phyloP scores from a whole-genome alignment of 2,113 vertebrate genomes.

The Laterallus jamaicensis region DNA sequence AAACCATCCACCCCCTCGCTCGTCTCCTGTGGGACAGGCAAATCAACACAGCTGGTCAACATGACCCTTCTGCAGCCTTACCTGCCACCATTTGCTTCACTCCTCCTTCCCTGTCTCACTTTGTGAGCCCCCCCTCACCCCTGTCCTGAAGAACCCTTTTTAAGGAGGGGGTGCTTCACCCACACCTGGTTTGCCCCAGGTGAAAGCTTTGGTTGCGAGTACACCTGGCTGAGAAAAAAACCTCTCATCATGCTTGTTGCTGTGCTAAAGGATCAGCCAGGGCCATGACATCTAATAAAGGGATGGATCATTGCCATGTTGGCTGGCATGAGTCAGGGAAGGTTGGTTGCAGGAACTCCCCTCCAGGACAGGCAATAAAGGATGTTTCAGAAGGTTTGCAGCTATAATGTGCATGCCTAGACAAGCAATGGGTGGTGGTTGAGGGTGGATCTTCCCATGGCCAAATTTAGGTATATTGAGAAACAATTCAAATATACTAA shows the following conservation, averaged over 20 bases:
- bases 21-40: background rate
- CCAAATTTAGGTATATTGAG: background rate
- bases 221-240: background rate
- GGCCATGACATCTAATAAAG: accelerated
- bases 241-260: background rate
- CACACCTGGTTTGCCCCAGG: background rate
- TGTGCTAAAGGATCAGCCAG: background rate
- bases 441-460: background rate
- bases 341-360: background rate
- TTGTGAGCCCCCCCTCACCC: background rate
- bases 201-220: accelerated
- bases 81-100: background rate
- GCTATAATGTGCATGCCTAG: accelerated
- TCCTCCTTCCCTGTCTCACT: background rate
- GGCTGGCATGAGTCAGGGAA: background rate
- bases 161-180: background rate
- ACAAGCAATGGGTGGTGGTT: background rate
- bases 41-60: background rate
- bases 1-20: accelerated
- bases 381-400: background rate
- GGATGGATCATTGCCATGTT: background rate
- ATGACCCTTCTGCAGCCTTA: accelerated
- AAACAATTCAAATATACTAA: background rate
- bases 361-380: background rate
- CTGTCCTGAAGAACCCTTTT: background rate